Evolutionary conservation across 1,140 invertebrate species (phyloP).

Genomic region (Zeugodacus cucurbitae): DNA sequence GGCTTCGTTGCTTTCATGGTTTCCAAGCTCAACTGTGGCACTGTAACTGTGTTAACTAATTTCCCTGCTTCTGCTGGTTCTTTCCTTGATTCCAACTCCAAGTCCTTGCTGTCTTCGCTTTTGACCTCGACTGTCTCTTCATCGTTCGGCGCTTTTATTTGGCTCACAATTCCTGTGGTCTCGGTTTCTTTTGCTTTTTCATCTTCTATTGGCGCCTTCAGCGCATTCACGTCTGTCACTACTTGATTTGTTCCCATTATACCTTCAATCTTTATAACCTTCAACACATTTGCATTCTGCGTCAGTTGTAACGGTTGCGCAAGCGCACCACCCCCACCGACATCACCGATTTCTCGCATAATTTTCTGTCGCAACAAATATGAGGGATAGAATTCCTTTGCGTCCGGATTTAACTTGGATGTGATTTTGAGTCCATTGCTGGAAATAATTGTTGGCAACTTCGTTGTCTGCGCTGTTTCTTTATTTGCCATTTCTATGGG

Average conservation of each 20-base stretch:
- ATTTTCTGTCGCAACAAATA: conserved; percentile 14
- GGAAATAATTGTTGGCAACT: neutral
- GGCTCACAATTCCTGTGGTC: neutral
- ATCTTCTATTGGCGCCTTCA: neutral
- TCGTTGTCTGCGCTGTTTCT: neutral
- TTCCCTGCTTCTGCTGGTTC: neutral
- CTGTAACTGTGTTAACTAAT: neutral
- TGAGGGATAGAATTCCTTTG: conserved; percentile 42
- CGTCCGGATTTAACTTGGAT: conserved; percentile 44
- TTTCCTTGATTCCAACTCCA: neutral
- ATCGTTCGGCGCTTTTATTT: neutral
- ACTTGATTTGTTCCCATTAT: neutral
- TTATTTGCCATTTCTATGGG: neutral
- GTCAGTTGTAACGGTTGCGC: neutral
- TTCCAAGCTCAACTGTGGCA: neutral
- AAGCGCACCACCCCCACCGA: neutral
- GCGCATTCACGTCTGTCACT: neutral
- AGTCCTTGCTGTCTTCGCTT: neutral
- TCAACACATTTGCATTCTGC: neutral
- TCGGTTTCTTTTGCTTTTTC: neutral
- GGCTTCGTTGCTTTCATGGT: neutral
- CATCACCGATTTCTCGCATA: neutral
- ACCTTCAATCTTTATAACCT: neutral
- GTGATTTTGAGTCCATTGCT: conserved; percentile 39
- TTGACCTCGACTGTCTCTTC: neutral